A percentile compares a stretch with the other conserved stretches of the same genome.
Conservation (phyloP, 2,113 vertebrate species). For the Zosterops borbonicus region DNA sequence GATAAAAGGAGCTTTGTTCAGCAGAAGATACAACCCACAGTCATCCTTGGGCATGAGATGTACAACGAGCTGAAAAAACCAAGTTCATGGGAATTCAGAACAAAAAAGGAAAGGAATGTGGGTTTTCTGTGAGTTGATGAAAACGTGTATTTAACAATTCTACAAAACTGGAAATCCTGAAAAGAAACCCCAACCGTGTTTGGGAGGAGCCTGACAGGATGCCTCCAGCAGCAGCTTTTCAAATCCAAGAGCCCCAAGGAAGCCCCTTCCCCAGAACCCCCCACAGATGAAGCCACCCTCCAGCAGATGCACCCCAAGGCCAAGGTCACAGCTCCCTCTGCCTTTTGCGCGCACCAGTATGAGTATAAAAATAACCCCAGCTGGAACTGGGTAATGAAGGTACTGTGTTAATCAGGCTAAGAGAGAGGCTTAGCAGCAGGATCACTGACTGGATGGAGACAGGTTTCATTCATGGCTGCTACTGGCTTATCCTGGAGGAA, state of each 20-base stretch:
- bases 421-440: neutral
- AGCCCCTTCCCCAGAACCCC: neutral
- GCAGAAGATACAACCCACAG: neutral
- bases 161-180: neutral
- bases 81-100: neutral
- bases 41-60: neutral
- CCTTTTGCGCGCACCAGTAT: neutral
- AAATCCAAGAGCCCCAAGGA: fast-evolving
- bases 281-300: neutral
- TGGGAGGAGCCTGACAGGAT: neutral
- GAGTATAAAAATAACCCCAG: neutral
- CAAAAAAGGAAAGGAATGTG: neutral
- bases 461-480: neutral
- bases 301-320: neutral
- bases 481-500: neutral
- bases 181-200: fast-evolving
- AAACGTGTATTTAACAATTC: neutral
- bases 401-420: conserved; percentile 18
- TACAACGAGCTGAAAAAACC: neutral
- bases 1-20: neutral
- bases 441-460: neutral
- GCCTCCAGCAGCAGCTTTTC: fast-evolving
- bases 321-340: neutral
- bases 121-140: neutral
- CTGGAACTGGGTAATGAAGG: neutral